Evolutionary conservation across 2,888 invertebrate species (phyloP).

Genomic region (Maniola hyperantus): DNA sequence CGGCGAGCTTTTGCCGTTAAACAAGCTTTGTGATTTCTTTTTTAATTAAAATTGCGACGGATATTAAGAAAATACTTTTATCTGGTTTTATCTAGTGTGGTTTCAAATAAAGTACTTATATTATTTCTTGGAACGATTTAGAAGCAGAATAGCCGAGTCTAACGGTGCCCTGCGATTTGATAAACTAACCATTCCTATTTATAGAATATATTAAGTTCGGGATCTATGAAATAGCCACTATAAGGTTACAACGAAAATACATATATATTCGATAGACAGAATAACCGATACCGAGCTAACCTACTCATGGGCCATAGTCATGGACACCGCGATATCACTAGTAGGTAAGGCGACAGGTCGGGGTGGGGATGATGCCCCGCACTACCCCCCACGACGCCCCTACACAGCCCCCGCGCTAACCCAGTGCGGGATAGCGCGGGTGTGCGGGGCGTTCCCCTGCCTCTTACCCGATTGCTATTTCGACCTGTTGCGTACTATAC

Average conservation of each 20-base stretch:
- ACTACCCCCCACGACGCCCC: no score
- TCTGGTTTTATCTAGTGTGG: neutral
- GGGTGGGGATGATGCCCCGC: no score
- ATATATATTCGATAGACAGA: neutral
- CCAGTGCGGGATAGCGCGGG: no score
- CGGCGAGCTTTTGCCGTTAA: slow-evolving; percentile 3
- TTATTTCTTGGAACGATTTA: neutral
- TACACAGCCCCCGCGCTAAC: no score
- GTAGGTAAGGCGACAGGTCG: no score
- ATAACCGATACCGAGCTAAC: no score
- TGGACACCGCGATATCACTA: no score
- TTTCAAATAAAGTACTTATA: neutral
- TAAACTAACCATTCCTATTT: neutral
- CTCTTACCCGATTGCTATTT: no score
- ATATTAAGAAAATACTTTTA: neutral
- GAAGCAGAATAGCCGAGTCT: neutral
- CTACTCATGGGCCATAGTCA: no score
- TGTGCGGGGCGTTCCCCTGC: no score
- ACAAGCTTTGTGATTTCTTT: slow-evolving; percentile 13
- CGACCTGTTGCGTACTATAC: no score
- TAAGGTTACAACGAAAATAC: no score
- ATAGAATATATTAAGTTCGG: neutral
- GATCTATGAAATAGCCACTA: neutral
- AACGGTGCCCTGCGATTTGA: neutral
- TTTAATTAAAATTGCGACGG: slow-evolving; percentile 13